phyloP scores from a whole-genome alignment of 64 coral and sea anemone species.

The Montipora sp. region DNA sequence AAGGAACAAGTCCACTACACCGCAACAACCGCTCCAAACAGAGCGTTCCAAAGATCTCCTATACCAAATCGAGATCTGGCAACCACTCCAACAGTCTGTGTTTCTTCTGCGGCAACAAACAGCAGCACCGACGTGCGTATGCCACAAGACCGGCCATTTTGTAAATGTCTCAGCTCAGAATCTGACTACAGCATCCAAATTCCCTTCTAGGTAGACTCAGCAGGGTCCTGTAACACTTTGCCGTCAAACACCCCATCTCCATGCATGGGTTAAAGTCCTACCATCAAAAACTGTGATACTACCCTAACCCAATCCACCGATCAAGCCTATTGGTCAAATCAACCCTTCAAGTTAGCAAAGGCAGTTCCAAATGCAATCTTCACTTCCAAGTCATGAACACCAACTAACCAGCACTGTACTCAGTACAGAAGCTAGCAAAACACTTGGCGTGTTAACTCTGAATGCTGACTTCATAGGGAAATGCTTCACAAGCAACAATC shows the following conservation, averaged over 20 bases:
- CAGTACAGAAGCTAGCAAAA: too few relatives aligned
- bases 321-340: slow-evolving; percentile 16
- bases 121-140: too few relatives aligned
- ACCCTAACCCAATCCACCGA: slow-evolving; percentile 32
- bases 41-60: too few relatives aligned
- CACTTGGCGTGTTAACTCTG: too few relatives aligned
- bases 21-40: neutral
- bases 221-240: slow-evolving; percentile 31
- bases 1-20: neutral
- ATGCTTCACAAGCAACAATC: too few relatives aligned
- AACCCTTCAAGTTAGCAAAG: neutral
- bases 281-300: slow-evolving; percentile 17
- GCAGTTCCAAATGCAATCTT: neutral
- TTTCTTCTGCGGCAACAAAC: too few relatives aligned
- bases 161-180: neutral
- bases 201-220: slow-evolving; percentile 48
- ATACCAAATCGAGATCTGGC: too few relatives aligned
- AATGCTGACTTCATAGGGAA: too few relatives aligned
- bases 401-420: too few relatives aligned
- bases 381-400: too few relatives aligned
- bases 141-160: too few relatives aligned
- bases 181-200: neutral
- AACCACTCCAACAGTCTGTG: too few relatives aligned
- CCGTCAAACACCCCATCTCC: neutral
- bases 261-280: neutral